Percentiles rank a stretch among this genome's conserved stretches.
phyloP scores from a whole-genome alignment of 2,797 vertebrate species.

The Coendou prehensilis region DNA sequence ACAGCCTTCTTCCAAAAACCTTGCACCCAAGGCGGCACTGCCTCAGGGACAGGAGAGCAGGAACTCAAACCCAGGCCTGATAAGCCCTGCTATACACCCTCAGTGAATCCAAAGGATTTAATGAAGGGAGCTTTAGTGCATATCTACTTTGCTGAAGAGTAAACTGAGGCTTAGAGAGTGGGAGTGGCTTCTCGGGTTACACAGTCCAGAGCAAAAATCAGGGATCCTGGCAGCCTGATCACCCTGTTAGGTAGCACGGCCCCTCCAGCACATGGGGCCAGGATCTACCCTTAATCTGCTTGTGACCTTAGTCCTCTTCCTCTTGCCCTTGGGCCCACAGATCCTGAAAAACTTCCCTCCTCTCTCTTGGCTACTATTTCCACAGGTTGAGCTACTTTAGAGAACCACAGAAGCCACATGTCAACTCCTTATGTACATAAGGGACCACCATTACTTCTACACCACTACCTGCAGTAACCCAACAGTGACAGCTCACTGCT shows the following conservation, averaged over 20 bases:
- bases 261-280: not conserved
- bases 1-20: not conserved
- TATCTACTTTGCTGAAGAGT: not conserved
- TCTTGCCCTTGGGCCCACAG: not conserved
- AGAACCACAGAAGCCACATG: not conserved
- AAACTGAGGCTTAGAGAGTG: not conserved
- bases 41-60: not conserved
- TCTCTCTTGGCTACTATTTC: not conserved
- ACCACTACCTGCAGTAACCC: accelerated
- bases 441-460: not conserved
- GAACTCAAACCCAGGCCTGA: not conserved
- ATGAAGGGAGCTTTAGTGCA: not conserved
- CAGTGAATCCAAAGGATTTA: not conserved
- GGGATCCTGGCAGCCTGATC: not conserved
- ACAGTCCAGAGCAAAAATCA: not conserved
- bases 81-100: not conserved
- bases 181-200: not conserved
- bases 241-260: not conserved
- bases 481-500: not conserved
- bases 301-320: not conserved
- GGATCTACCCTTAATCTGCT: not conserved
- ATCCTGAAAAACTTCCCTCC: not conserved
- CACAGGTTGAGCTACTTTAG: not conserved
- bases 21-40: not conserved
- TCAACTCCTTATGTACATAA: not conserved